These are phyloP conservation scores for Phainopepla nitens DNA, from an alignment of 2,113 vertebrate genomes.

Conservation along the genomic window DNA sequence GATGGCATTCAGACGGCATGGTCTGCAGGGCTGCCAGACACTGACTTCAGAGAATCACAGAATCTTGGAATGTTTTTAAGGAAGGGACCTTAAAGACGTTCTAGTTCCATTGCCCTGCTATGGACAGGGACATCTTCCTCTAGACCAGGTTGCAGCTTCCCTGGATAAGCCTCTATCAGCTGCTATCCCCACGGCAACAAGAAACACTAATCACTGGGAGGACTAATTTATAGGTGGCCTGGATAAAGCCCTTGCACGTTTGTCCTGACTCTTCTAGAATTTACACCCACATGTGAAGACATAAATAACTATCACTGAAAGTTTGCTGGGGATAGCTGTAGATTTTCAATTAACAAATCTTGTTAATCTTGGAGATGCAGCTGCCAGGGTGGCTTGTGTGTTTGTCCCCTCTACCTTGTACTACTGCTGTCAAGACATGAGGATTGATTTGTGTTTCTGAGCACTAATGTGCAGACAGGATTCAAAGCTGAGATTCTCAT, in stretches of 20 bases:
- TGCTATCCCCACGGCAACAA: not conserved
- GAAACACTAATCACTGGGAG: not conserved
- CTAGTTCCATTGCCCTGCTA: not conserved
- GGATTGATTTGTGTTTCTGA: not conserved
- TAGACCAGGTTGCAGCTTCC: not conserved
- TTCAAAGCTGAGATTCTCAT: not conserved
- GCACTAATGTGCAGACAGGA: not conserved
- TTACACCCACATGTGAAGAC: not conserved
- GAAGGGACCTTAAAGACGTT: not conserved
- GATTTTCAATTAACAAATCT: not conserved
- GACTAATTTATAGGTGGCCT: not conserved
- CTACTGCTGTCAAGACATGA: not conserved
- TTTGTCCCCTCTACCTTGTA: not conserved
- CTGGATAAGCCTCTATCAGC: not conserved
- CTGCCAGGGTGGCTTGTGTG: not conserved
- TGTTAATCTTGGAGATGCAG: not conserved
- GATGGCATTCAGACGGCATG: not conserved
- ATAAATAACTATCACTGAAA: not conserved
- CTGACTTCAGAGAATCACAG: not conserved
- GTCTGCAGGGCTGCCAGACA: not conserved
- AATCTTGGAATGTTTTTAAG: not conserved
- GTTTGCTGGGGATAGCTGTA: not conserved
- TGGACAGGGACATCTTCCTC: not conserved
- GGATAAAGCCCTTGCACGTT: rapidly evolving
- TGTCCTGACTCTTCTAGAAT: not conserved